A percentile compares a stretch with the other conserved stretches of the same genome.
Conservation (phyloP, 2,797 vertebrate species). For the Vespertilio murinus region DNA sequence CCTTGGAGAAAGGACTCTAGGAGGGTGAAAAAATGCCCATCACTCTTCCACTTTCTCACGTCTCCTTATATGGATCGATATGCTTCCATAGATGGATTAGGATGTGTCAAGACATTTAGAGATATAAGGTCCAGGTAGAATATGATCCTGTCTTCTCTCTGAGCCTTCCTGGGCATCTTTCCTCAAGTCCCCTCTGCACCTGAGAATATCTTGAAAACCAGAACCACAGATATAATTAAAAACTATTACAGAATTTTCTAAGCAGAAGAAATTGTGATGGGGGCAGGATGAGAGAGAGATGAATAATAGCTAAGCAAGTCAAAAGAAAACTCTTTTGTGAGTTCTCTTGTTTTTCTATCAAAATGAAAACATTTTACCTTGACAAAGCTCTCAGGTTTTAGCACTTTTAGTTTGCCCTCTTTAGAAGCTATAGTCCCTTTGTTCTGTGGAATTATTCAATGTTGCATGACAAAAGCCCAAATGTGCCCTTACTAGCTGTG, state of each 20-base stretch:
- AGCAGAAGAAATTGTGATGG: constrained; percentile 20
- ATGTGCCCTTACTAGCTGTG: background rate
- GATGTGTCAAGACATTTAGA: background rate
- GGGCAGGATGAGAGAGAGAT: background rate
- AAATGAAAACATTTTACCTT: constrained; percentile 56
- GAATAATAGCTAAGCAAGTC: constrained; percentile 47
- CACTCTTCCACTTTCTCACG: background rate
- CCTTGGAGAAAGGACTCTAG: background rate
- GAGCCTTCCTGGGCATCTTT: background rate
- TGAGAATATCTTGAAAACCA: constrained; percentile 25
- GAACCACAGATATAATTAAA: constrained; percentile 22
- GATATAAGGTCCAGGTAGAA: background rate
- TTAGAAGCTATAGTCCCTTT: constrained; percentile 32
- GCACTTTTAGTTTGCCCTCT: constrained; percentile 67
- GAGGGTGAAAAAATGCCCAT: background rate
- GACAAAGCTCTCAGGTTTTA: constrained; percentile 58
- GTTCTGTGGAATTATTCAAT: constrained; percentile 33
- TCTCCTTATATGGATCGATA: too few species aligned
- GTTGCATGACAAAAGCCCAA: background rate
- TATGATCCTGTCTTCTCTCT: background rate
- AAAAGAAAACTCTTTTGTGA: constrained; percentile 59
- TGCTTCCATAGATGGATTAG: background rate
- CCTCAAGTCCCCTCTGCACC: background rate
- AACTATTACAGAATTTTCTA: constrained; percentile 9
- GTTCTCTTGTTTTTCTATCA: constrained; percentile 60